Percentiles rank a stretch among this genome's conserved stretches.
These are phyloP conservation scores for Lasioglossum lativentre DNA, from an alignment of 2,888 invertebrate species.

Conservation along the genomic window DNA sequence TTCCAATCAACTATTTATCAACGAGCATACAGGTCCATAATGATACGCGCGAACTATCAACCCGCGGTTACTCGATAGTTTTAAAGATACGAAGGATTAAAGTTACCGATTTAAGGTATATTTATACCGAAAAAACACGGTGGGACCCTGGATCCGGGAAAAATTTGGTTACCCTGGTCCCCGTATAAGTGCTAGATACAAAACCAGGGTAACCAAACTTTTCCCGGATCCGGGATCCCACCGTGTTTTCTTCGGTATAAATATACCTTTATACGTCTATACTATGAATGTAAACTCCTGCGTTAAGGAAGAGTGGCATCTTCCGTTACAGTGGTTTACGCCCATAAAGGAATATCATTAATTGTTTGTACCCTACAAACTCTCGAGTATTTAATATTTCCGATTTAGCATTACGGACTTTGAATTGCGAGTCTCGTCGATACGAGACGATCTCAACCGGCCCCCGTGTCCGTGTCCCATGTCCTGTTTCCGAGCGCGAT, in stretches of 20 bases:
- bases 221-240: no score
- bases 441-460: conserved; percentile 14
- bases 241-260: no score
- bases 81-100: not conserved
- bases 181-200: no score
- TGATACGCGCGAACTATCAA: not conserved
- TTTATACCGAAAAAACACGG: no score
- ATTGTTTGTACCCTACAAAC: not conserved
- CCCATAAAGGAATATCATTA: not conserved
- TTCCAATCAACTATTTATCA: not conserved
- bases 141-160: no score
- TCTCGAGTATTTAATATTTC: not conserved
- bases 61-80: not conserved
- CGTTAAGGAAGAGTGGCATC: no score
- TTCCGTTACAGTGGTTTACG: no score
- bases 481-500: not conserved
- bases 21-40: not conserved
- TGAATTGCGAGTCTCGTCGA: conserved; percentile 14
- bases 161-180: no score
- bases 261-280: no score
- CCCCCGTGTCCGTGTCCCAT: not conserved
- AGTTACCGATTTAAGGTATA: no score
- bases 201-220: no score
- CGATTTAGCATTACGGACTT: not conserved
- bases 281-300: no score